Base-by-base conservation (phyloP, 1,140 invertebrate genomes). In the Drosophila aff. region DNA sequence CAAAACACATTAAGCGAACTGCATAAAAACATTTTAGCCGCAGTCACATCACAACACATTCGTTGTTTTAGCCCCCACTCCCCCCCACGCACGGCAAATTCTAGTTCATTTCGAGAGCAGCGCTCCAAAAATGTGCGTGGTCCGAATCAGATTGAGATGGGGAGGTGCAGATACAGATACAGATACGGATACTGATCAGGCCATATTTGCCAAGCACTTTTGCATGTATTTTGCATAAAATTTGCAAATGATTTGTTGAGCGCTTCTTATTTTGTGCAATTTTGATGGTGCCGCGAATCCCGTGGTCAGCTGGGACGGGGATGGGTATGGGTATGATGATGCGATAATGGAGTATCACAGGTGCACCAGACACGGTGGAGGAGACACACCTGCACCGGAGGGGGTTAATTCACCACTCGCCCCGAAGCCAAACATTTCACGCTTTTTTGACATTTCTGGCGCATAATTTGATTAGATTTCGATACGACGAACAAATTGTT, bases 1-100 rank as follows among this genome's bases (percentile, higher is more conserved):
- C 71, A 90, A 90, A 90, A 90, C 86, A 90, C 85, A 90, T 90
- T 90, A 91, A 85, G 85, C 85, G 85, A 85, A 91, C 85, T 86
- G 85, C 85, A 90, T 85, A 90, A 91, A 90, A 90, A 90, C 85
- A 90, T 89, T 89, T 89, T 76, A 69, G 78, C 80, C 72, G 44
- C 83, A 75, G 73, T 69, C 67, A 10, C 67, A 10, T 33, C 31
- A 67, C 67, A 69, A 67, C 67, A 53, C 67, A 69, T 49, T 68
- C 67, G 44, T 46, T 57, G 33, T 40, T 46, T 59, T 50, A 7
- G 18, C 26, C 71, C 10, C 40, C 4, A 67, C 6, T 28, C 41
- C 62, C 36, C 36, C 62, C 49, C 21, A 63, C 52, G 36, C 47
- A 76, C 52, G 16, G n/a, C 44, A 50, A 59, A 64, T 80, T 57